Evolutionary conservation across 2,797 vertebrate species (phyloP).

Genomic region (Bryconaethiops microstoma): DNA sequence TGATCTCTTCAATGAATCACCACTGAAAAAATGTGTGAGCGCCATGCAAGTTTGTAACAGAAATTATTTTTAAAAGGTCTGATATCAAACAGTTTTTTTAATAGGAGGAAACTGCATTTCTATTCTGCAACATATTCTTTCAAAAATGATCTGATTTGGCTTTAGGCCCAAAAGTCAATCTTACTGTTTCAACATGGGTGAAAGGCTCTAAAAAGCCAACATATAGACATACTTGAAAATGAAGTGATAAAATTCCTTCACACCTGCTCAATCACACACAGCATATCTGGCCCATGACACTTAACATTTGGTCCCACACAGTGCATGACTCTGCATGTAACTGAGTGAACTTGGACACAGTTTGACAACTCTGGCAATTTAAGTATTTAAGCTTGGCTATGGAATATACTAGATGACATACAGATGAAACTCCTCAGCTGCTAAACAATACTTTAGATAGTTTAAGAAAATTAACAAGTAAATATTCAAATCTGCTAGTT

Average conservation of each 20-base stretch:
- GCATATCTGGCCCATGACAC: conserved; percentile 1
- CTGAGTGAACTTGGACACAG: background rate
- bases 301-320: conserved; percentile 9
- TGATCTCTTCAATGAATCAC: background rate
- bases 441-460: background rate
- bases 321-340: background rate
- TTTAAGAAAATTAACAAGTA: conserved; percentile 9
- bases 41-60: background rate
- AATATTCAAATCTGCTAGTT: background rate
- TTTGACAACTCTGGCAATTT: conserved; percentile 5
- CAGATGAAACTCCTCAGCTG: background rate
- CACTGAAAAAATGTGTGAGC: background rate
- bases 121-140: background rate
- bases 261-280: background rate
- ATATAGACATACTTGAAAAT: background rate
- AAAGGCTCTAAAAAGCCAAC: background rate
- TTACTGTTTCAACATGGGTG: background rate
- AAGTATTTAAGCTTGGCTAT: background rate
- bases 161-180: background rate
- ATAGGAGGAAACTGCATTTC: background rate
- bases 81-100: conserved; percentile 6
- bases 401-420: conserved; percentile 19
- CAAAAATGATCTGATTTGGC: background rate
- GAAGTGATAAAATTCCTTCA: conserved; percentile 14
- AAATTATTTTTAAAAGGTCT: conserved; percentile 20